Evolutionary conservation across 1,140 invertebrate genomes (phyloP).

Genomic region (Diorhabda elongata): DNA sequence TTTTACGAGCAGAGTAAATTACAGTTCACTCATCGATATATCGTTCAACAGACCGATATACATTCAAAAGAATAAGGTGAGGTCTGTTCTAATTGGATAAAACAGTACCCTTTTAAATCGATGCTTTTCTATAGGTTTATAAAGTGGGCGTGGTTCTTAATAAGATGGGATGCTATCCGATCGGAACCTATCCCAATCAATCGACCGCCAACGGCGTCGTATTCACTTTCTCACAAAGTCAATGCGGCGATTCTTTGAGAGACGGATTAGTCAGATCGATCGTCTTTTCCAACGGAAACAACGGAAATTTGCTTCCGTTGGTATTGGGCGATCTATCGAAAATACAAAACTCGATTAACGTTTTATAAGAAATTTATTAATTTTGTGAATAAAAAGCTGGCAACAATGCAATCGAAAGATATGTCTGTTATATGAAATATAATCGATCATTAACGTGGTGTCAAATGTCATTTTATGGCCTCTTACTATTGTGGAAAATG

Average conservation of each 20-base stretch:
- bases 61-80: conserved; percentile 67
- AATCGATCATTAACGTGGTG: too few species aligned
- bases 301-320: too few species aligned
- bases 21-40: conserved; percentile 67
- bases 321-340: too few species aligned
- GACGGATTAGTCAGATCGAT: conserved; percentile 73
- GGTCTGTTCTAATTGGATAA: background rate
- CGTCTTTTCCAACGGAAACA: conserved; percentile 52
- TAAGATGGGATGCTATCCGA: conserved; percentile 72
- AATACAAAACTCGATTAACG: too few species aligned
- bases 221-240: conserved; percentile 69
- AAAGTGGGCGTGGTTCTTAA: conserved; percentile 77
- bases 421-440: too few species aligned
- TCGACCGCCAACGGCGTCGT: conserved; percentile 61
- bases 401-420: too few species aligned
- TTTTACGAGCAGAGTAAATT: conserved; percentile 66
- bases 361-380: too few species aligned
- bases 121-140: conserved; percentile 54
- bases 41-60: conserved; percentile 72
- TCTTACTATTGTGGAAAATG: too few species aligned
- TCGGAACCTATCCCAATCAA: conserved; percentile 61
- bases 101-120: background rate
- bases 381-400: too few species aligned
- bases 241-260: conserved; percentile 59
- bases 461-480: too few species aligned